phyloP scores from a whole-genome alignment of 1,140 invertebrate species.

The Eriosoma lanigerum region DNA sequence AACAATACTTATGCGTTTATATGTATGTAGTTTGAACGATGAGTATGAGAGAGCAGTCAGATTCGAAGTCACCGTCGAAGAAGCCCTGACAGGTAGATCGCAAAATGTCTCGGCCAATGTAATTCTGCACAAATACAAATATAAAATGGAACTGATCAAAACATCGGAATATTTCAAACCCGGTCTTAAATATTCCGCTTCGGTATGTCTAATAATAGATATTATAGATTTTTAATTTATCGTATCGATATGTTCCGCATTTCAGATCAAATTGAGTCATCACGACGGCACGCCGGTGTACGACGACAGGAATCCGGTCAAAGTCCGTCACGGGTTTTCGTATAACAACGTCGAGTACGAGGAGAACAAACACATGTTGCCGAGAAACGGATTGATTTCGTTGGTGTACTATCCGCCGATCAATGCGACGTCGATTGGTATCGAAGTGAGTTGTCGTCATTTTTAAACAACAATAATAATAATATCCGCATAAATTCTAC shows the following conservation, averaged over 20 bases:
- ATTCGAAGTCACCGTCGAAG: constrained; percentile 78
- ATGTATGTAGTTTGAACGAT: constrained; percentile 69
- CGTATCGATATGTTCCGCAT: constrained; percentile 6
- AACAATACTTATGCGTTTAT: not conserved
- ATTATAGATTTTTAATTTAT: not conserved
- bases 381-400: constrained; percentile 70
- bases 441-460: constrained; percentile 61
- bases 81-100: constrained; percentile 74
- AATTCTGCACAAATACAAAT: constrained; percentile 76
- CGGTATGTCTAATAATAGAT: constrained; percentile 63
- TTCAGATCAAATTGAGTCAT: constrained; percentile 70
- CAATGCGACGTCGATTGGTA: constrained; percentile 63
- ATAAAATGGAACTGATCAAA: constrained; percentile 79
- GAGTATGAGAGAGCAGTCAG: constrained; percentile 74
- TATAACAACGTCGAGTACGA: constrained; percentile 68
- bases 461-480: too few relatives aligned
- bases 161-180: constrained; percentile 85
- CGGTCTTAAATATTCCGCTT: constrained; percentile 77
- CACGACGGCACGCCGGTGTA: constrained; percentile 75
- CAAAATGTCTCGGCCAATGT: constrained; percentile 77
- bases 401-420: constrained; percentile 70
- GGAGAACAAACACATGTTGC: constrained; percentile 64
- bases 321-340: constrained; percentile 68
- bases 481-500: too few relatives aligned
- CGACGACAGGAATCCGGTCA: constrained; percentile 66